A percentile compares a stretch with the other conserved stretches of the same genome.
These are phyloP conservation scores for Gryllus bimaculatus DNA, from an alignment of 1,140 invertebrate genomes.

Conservation along the genomic window DNA sequence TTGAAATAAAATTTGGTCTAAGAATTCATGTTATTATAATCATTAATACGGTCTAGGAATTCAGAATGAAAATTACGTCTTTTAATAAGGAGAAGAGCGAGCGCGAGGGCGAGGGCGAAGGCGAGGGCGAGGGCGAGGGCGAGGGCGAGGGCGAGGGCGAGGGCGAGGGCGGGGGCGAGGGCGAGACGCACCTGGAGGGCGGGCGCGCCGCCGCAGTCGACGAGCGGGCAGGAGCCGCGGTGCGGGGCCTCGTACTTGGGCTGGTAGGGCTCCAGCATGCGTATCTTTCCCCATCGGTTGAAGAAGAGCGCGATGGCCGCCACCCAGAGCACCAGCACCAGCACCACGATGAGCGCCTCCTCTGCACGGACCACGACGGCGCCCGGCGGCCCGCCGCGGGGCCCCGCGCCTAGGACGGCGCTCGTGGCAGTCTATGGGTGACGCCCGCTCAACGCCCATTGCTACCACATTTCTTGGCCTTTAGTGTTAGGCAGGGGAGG, in stretches of 20 bases:
- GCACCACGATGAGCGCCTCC: constrained; percentile 62
- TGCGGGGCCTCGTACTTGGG: constrained; percentile 67
- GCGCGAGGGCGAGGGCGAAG: too few species aligned
- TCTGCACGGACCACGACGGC: constrained; percentile 50
- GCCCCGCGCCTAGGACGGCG: neutral
- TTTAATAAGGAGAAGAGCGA: too few species aligned
- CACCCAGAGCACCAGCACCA: constrained; percentile 66
- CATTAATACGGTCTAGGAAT: too few species aligned
- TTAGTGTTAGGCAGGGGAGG: too few species aligned
- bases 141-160: too few species aligned
- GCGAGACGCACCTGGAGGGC: constrained; percentile 17
- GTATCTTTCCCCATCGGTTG: constrained; percentile 79
- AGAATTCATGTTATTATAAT: too few species aligned
- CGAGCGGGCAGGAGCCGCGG: constrained; percentile 57
- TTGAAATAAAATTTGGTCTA: too few species aligned
- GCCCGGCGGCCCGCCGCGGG: neutral
- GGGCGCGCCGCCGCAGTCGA: constrained; percentile 35
- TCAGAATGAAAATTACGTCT: too few species aligned
- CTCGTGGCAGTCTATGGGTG: neutral
- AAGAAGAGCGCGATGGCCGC: constrained; percentile 69
- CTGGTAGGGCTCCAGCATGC: constrained; percentile 75
- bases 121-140: too few species aligned
- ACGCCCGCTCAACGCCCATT: too few species aligned
- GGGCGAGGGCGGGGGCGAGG: too few species aligned
- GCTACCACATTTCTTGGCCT: too few species aligned